A percentile compares a stretch with the other conserved stretches of the same genome.
phyloP scores from a whole-genome alignment of 2,888 invertebrate species.

The Drosophila niveifrons region DNA sequence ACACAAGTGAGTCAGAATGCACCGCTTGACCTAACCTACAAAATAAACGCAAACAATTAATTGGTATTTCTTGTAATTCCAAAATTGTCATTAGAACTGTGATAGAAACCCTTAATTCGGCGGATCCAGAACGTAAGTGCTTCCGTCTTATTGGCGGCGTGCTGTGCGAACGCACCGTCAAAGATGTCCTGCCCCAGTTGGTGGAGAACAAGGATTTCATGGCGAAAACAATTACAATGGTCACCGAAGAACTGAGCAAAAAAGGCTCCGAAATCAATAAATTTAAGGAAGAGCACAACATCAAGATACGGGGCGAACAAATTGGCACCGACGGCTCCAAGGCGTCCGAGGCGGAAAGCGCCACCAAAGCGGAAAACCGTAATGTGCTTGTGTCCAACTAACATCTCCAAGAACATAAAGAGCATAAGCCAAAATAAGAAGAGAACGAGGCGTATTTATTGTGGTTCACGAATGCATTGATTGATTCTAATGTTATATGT shows the following conservation, averaged over 20 bases:
- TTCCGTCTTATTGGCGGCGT: conserved; percentile 97
- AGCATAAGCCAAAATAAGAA: conserved; percentile 32
- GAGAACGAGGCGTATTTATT: conserved; percentile 66
- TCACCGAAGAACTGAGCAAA: conserved; percentile 92
- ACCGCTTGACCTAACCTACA: conserved; percentile 83
- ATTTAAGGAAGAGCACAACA: conserved; percentile 95
- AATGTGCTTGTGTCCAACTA: conserved; percentile 87
- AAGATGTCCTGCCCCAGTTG: conserved; percentile 95
- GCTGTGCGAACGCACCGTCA: conserved; percentile 95
- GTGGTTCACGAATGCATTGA: conserved; percentile 63
- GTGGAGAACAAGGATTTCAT: conserved; percentile 92
- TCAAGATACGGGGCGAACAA: conserved; percentile 91
- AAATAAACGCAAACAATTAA: conserved; percentile 36
- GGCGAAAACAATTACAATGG: conserved; percentile 90
- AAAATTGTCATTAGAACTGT: conserved; percentile 91
- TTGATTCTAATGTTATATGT: conserved; percentile 75
- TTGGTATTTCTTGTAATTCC: conserved; percentile 12
- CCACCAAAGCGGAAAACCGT: conserved; percentile 85
- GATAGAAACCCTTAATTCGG: conserved; percentile 95
- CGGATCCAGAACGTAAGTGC: conserved; percentile 94
- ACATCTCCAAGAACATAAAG: conserved; percentile 16
- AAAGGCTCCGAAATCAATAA: conserved; percentile 97
- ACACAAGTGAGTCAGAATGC: conserved; percentile 90
- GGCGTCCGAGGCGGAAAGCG: conserved; percentile 60
- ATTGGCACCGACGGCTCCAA: conserved; percentile 83